Evolutionary conservation across 2,888 invertebrate species (phyloP).

Genomic region (Alentia gelatinosa): DNA sequence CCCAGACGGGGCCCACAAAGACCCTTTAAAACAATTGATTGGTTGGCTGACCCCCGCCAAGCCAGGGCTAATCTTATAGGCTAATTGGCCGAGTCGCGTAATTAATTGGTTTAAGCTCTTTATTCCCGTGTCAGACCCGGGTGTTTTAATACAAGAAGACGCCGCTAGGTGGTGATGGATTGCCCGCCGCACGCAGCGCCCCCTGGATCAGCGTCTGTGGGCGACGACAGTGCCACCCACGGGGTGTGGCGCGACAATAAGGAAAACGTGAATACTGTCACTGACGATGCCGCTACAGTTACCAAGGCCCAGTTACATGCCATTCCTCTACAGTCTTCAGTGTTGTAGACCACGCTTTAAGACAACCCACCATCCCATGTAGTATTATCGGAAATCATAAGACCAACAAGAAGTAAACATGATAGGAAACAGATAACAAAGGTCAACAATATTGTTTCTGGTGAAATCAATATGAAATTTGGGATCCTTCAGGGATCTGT

Average conservation of each 20-base stretch:
- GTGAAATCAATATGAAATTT: no score
- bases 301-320: no score
- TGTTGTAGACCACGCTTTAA: no score
- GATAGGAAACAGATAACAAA: no score
- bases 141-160: slow-evolving; percentile 40
- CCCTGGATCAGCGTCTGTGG: background rate
- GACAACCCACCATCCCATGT: no score
- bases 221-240: background rate
- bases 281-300: no score
- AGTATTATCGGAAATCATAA: no score
- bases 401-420: no score
- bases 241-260: background rate
- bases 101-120: slow-evolving; percentile 47
- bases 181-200: background rate
- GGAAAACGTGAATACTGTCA: no score
- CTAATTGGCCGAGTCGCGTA: background rate
- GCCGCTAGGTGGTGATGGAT: slow-evolving; percentile 4
- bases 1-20: background rate
- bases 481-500: no score
- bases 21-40: slow-evolving; percentile 39
- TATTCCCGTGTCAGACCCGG: slow-evolving; percentile 38
- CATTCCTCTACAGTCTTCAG: no score
- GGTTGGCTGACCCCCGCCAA: slow-evolving; percentile 27
- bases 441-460: no score
- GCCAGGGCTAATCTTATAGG: background rate